Evolutionary conservation across 2,797 vertebrate genomes (phyloP), one percentile per base, ranked within the genome.

Genomic region (Ciconia nigra): DNA sequence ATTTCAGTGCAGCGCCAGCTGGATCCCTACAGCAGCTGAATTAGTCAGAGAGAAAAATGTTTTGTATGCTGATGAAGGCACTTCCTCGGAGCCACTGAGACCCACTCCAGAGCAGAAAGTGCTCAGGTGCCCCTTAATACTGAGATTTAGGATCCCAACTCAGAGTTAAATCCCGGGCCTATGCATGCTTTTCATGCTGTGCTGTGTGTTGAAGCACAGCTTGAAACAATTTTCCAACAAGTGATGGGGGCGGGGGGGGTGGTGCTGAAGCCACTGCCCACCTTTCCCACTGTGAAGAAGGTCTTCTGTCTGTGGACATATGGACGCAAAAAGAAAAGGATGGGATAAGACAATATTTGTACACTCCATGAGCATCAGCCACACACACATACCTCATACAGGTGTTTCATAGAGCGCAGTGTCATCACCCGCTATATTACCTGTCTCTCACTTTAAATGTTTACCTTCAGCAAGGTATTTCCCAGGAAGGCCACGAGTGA

Each of bases 261-360:
- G 37, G 63, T 26, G 4, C 52, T 59, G 62, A 80, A 87, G 54
- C 52, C 29, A 55, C 67, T 44, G 33, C 25, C 20, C 31, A 33
- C 39, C 39, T 71, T 57, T 69, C 70, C 41, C 0, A 0, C 63
- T 26, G 42, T 33, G 33, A 59, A 46, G 52, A 84, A 83, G 1
- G 0, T 57, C 66, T 78, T 82, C 51, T 2, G 3, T 31, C 37
- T 20, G 12, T 3, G 22, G 37, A 71, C 1, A 3, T 16, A 61
- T 2, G 26, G 52, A 71, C 42, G n/a, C 39, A 83, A 31, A 76
- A 76, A 41, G 10, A 52, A 76, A 80, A 83, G 22, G 47, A 61
- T 67, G 52, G 54, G 18, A 8, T 41, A 65, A 83, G 82, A 59
- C 7, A 65, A 4, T 46, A 65, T 35, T 72, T 80, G 46, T 46